phyloP scores from a whole-genome alignment of 1,140 invertebrate genomes.

The Ectropis grisescens region DNA sequence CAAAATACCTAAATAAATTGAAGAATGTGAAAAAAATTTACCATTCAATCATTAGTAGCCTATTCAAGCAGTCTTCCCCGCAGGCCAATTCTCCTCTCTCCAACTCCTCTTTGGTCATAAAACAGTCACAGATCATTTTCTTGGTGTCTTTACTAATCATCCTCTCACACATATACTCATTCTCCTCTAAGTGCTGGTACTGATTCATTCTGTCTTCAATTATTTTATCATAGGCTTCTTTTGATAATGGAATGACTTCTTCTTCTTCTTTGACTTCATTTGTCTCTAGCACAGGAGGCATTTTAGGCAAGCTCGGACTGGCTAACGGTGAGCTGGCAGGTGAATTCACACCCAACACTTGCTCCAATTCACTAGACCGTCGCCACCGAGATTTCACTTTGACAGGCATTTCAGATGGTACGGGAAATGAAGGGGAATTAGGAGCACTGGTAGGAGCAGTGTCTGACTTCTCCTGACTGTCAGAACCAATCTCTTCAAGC shows the following conservation, averaged over 20 bases:
- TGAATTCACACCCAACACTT: conserved; percentile 69
- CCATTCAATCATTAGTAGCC: conserved; percentile 98
- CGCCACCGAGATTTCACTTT: conserved; percentile 91
- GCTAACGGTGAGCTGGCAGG: conserved; percentile 49
- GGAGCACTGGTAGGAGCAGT: conserved; percentile 19
- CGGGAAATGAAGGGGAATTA: conserved; percentile 49
- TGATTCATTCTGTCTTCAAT: conserved; percentile 81
- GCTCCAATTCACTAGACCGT: conserved; percentile 84
- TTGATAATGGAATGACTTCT: conserved; percentile 33
- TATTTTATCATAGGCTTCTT: conserved; percentile 66
- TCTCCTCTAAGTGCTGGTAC: conserved; percentile 87
- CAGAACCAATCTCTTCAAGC: conserved; percentile 50
- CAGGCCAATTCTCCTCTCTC: conserved; percentile 88
- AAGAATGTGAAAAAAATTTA: conserved; percentile 69
- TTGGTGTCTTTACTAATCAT: conserved; percentile 89
- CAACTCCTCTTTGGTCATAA: conserved; percentile 89
- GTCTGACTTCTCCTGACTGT: conserved; percentile 51
- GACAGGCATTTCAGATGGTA: conserved; percentile 76
- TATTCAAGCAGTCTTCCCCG: conserved; percentile 96
- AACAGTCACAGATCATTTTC: conserved; percentile 96
- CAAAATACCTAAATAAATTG: no score
- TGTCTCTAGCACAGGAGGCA: conserved; percentile 31
- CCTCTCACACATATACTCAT: conserved; percentile 86
- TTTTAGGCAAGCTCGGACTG: conserved; percentile 42
- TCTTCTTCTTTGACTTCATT: conserved; percentile 29